Evolutionary conservation across 2,113 vertebrate species (phyloP).

Genomic region (Sorex fumeus): DNA sequence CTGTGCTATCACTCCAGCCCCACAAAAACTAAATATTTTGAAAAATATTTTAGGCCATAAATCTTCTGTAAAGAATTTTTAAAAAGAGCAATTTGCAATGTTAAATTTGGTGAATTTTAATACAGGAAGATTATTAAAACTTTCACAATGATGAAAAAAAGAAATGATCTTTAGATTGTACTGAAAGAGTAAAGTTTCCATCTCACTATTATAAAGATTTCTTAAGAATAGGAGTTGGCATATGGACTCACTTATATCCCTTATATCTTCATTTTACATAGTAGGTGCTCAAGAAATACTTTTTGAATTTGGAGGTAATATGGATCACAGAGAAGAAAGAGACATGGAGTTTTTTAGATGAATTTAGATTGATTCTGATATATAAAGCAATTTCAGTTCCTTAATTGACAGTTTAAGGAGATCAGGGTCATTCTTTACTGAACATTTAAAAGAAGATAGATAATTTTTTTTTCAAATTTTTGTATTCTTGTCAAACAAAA

Average conservation of each 20-base stretch:
- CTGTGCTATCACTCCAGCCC: too few relatives aligned
- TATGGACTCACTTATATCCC: not conserved
- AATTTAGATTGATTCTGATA: constrained; percentile 35
- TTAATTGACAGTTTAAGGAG: constrained; percentile 62
- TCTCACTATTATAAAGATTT: not conserved
- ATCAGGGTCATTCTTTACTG: constrained; percentile 37
- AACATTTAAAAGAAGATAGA: constrained; percentile 49
- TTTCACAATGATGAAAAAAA: constrained; percentile 49
- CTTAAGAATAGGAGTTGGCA: not conserved
- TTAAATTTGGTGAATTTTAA: not conserved
- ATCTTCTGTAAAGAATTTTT: not conserved
- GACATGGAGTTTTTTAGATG: not conserved
- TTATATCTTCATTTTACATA: not conserved
- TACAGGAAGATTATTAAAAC: not conserved
- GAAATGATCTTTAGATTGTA: not conserved
- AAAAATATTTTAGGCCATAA: not conserved
- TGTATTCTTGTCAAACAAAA: constrained; percentile 68
- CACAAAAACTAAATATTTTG: constrained; percentile 40
- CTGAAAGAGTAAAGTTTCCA: not conserved
- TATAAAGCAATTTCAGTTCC: constrained; percentile 56
- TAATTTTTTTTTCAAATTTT: not conserved
- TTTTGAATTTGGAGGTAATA: not conserved
- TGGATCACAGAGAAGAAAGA: constrained; percentile 40
- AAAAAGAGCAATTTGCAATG: constrained; percentile 43
- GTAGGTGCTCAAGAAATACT: constrained; percentile 8